Base-by-base conservation (phyloP, 1,140 invertebrate genomes). In the Drosophila gunungcola region DNA sequence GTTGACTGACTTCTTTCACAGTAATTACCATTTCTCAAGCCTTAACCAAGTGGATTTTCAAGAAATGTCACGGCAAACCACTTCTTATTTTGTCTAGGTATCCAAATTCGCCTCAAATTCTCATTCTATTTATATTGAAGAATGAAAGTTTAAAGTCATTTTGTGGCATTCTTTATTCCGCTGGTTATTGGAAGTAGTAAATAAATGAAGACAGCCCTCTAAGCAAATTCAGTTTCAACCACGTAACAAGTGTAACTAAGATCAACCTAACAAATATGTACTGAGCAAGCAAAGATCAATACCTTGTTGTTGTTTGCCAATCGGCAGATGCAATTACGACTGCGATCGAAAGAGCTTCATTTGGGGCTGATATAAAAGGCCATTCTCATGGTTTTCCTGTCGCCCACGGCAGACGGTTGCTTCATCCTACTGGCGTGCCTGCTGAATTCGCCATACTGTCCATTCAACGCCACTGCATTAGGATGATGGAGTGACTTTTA, bases 371-470 rank as follows among this genome's bases (percentile, higher is more conserved):
- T 13, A 29, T 46, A 56, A 69, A 67, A 67, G 43, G 36, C 67
- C 64, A 42, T 69, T 0, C 29, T 69, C 16, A 69, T 70, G 64
- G 54, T 45, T 34, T 27, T 70, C 41, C 51, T 69, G 34, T 43
- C 67, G 2, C 64, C 67, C 16, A 9, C 67, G 0, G 16, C 42
- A 16, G 67, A 70, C 0, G 67, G 49, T 4, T 70, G 67, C 64
- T 56, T 70, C 42, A 9, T 69, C 12, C 64, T 70, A 34, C 27
- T 67, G 49, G 67, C 67, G 5, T 70, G 67, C 36, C 64, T 70
- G 10, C 16, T 70, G 27, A 1, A 0, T 1, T 69, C 65, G 0
- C 41, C 63, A 2, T 16, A n/a, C 7, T 69, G 67, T 38, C 64
- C 64, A 5, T 70, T 11, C 42, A 70, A 70, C 64, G n/a, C 21